Base-by-base conservation (phyloP, 2,797 vertebrate species). In the Aphelocoma californica region DNA sequence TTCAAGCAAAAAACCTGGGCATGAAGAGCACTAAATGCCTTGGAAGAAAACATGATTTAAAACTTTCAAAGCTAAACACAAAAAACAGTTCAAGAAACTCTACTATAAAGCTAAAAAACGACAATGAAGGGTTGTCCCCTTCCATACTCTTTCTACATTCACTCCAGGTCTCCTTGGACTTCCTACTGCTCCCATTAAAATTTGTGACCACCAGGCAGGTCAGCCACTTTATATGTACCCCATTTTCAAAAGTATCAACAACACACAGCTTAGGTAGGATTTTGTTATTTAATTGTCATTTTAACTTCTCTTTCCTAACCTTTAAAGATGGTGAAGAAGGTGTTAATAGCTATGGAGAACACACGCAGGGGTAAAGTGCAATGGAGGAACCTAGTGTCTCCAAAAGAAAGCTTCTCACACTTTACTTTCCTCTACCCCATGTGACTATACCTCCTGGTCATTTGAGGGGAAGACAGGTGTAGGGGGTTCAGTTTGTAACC, bases 91-190 rank as follows among this genome's bases (percentile, higher is more conserved):
- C 6, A 48, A 81, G 51, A 72, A 82, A 18, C 8, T 70, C 18
- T 44, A 15, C 19, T 58, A 12, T 24, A 57, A 81, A 78, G 20
- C 5, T 57, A 56, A 50, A 9, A 3, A 57, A 47, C 38, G 9
- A 4, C 7, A 15, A 7, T 56, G 54, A n/a, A n/a, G 11, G 4
- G 1, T 0, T 72, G 5, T 13, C 14, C 3, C 12, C 10, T 88
- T 20, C 26, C 1, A 1, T 15, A 12, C 2, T 25, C 23, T 81
- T 90, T 78, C 10, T n/a, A 26, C 14, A 50, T 66, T 58, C 18
- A 26, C 6, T 45, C 10, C 58, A 71, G 19, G 38, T 53, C 6
- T 79, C 21, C 14, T 74, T 7, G 3, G 8, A n/a, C 32, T 28
- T 10, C 8, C 14, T 38, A 23, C 31, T 28, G 13, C 2, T 26